Evolutionary conservation across 2,113 vertebrate species (phyloP).

Genomic region (Bostrychus sinensis): DNA sequence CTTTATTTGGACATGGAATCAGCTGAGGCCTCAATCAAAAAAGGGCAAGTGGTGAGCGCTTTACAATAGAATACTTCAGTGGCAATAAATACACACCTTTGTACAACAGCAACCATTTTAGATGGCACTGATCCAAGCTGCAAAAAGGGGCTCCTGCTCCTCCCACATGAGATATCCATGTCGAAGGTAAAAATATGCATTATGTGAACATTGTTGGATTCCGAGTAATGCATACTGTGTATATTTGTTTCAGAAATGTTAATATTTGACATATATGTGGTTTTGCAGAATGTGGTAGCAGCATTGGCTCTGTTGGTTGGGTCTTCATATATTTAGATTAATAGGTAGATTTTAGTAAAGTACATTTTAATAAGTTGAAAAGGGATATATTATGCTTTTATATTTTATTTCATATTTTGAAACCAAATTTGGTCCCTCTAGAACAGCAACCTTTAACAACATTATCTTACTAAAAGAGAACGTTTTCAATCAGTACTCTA

Average conservation of each 20-base stretch:
- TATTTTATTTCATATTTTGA: too few species aligned
- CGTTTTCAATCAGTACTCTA: too few species aligned
- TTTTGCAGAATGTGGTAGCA: background rate
- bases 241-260: background rate
- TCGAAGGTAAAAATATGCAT: background rate
- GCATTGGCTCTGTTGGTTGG: background rate
- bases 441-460: too few species aligned
- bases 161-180: background rate
- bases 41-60: background rate
- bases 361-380: background rate
- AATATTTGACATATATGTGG: slow-evolving; percentile 2
- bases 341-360: background rate
- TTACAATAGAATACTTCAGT: slow-evolving; percentile 1
- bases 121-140: background rate
- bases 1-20: slow-evolving; percentile 28
- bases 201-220: background rate
- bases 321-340: slow-evolving; percentile 2
- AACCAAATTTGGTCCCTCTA: too few species aligned
- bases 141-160: background rate
- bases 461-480: too few species aligned
- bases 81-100: background rate
- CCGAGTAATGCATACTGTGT: background rate
- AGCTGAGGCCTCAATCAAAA: slow-evolving; percentile 18
- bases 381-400: too few species aligned
- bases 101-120: background rate